Evolutionary conservation across 2,888 invertebrate genomes (phyloP).

Genomic region (Anticlea derivata): DNA sequence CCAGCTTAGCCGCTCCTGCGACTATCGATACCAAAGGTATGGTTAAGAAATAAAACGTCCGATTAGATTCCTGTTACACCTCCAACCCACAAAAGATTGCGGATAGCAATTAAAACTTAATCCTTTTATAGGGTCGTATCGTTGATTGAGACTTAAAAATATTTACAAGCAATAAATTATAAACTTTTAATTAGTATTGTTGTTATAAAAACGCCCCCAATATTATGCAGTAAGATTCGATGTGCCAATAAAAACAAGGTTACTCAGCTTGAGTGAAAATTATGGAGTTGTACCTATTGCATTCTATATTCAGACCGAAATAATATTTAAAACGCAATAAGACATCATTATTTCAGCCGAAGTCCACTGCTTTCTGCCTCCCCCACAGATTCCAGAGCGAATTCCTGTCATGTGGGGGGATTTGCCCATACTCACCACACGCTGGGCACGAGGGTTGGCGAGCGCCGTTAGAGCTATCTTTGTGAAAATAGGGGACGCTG

Average conservation of each 20-base stretch:
- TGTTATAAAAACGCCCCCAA: slow-evolving; percentile 1
- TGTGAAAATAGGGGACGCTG: too few relatives aligned
- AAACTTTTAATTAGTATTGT: slow-evolving; percentile 29
- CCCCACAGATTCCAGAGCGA: too few relatives aligned
- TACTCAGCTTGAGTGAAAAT: too few relatives aligned
- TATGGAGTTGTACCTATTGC: too few relatives aligned
- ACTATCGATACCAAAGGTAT: slow-evolving; percentile 80
- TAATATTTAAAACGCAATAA: too few relatives aligned
- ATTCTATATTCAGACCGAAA: too few relatives aligned
- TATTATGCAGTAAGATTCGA: background rate
- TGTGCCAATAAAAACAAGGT: background rate
- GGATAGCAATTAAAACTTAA: background rate
- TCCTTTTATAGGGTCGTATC: slow-evolving; percentile 19
- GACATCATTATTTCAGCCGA: too few relatives aligned
- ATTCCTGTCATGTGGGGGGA: too few relatives aligned
- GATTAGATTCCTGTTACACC: background rate
- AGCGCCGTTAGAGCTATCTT: too few relatives aligned
- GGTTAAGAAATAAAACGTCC: background rate
- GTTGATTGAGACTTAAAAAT: slow-evolving; percentile 34
- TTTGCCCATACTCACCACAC: too few relatives aligned
- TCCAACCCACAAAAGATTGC: background rate
- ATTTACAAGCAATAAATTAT: slow-evolving; percentile 33
- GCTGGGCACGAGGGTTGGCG: too few relatives aligned
- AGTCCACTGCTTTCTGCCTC: too few relatives aligned
- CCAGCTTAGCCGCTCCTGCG: slow-evolving; percentile 66